Percentiles rank a stretch among this genome's conserved stretches.
phyloP scores from a whole-genome alignment of 2,888 invertebrate species.

The Mimumesa dahlbomi region DNA sequence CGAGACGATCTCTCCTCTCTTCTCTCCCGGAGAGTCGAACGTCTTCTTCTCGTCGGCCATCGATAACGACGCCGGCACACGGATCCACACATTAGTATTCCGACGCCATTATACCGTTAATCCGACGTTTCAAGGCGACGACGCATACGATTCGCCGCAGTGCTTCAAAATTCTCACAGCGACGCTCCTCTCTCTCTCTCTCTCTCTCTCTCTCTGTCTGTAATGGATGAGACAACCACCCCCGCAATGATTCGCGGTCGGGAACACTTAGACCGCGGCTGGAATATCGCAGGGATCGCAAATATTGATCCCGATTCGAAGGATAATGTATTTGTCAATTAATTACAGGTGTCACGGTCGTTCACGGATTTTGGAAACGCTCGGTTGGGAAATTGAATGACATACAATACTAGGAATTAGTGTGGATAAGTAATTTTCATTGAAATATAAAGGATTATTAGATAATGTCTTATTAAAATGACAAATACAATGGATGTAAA shows the following conservation, averaged over 20 bases:
- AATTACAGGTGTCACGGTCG: too few species aligned
- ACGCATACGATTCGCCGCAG: slow-evolving; percentile 25
- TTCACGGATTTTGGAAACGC: too few species aligned
- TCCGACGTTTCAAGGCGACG: slow-evolving; percentile 24
- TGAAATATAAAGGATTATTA: too few species aligned
- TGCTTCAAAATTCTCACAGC: slow-evolving; percentile 39
- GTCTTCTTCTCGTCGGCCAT: slow-evolving; percentile 7
- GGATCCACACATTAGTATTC: slow-evolving; percentile 37
- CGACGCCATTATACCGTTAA: slow-evolving; percentile 20
- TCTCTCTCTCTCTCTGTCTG: too few species aligned
- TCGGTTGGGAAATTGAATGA: too few species aligned
- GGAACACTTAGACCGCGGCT: slow-evolving; percentile 8
- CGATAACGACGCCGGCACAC: slow-evolving; percentile 8
- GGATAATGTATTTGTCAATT: not conserved
- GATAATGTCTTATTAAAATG: too few species aligned
- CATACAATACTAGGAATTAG: too few species aligned
- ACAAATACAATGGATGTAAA: too few species aligned
- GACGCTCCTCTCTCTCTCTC: too few species aligned
- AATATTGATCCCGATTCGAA: not conserved
- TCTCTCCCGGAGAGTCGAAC: too few species aligned
- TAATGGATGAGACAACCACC: slow-evolving; percentile 31
- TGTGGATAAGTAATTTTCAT: too few species aligned
- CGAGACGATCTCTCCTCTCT: too few species aligned
- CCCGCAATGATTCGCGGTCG: slow-evolving; percentile 12
- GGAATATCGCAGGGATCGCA: slow-evolving; percentile 21